Conservation (phyloP, 1,140 invertebrate species). For the Chionoecetes opilio region DNA sequence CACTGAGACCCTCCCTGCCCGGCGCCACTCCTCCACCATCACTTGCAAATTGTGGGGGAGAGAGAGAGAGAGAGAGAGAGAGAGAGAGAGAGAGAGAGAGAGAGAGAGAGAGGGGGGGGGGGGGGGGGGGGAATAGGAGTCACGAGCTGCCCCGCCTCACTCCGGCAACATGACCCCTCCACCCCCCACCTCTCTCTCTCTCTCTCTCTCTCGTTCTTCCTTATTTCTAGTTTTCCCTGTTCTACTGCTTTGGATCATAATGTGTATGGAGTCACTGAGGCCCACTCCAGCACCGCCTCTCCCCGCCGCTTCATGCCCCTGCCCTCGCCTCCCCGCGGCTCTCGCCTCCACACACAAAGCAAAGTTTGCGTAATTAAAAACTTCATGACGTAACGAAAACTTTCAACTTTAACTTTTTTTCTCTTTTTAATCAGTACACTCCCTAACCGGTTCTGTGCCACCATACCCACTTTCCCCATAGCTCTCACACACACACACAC, state of each 20-base stretch:
- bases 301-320: too few species aligned
- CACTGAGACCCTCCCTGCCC: background rate
- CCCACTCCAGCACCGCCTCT: too few species aligned
- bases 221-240: background rate
- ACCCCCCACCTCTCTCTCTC: background rate
- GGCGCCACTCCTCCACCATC: too few species aligned
- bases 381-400: background rate
- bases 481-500: too few species aligned
- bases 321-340: too few species aligned
- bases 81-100: conserved; percentile 35
- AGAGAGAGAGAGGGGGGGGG: conserved; percentile 9
- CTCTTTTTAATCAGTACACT: background rate
- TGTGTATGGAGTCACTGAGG: too few species aligned
- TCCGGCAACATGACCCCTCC: conserved; percentile 22
- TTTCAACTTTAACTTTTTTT: conserved; percentile 32
- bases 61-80: background rate
- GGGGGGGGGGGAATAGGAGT: conserved; percentile 6
- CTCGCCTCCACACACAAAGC: background rate
- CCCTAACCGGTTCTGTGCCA: background rate
- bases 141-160: conserved; percentile 61
- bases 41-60: background rate
- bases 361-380: background rate
- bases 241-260: too few species aligned
- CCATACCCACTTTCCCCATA: background rate
- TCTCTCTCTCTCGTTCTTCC: background rate